Conservation (phyloP, 2,113 vertebrate species). For the Phyllostomus discolor region DNA sequence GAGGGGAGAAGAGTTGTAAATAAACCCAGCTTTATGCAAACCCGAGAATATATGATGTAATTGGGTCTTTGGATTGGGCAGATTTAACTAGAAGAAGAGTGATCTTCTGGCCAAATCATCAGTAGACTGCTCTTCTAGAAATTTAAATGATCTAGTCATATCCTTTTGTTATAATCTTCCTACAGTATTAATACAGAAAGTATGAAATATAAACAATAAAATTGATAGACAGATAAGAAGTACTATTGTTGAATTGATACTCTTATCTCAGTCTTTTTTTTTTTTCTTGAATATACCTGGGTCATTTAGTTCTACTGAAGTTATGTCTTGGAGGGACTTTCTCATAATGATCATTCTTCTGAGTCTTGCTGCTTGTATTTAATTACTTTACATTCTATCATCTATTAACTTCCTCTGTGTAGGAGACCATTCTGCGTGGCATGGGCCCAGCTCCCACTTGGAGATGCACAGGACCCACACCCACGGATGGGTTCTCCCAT, state of each 20-base stretch:
- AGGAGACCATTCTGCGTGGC: no score
- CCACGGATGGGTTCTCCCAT: no score
- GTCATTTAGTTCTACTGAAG: neutral
- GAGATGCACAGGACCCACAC: no score
- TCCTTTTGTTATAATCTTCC: neutral
- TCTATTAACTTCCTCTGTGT: neutral
- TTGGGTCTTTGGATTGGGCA: neutral
- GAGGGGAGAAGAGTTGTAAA: neutral
- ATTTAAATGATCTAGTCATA: neutral
- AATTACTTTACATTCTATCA: neutral
- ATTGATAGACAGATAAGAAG: neutral
- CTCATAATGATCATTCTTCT: neutral
- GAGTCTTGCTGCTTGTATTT: neutral
- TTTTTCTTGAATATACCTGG: neutral
- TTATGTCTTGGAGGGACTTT: neutral
- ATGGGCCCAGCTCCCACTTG: no score
- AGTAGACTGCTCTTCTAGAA: neutral
- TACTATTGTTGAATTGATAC: neutral
- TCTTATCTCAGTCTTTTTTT: neutral
- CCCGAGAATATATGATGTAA: neutral
- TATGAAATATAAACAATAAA: neutral
- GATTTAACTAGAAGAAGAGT: neutral
- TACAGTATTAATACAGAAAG: neutral
- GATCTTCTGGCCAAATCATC: neutral
- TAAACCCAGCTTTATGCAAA: conserved; percentile 33